Evolutionary conservation across 2,888 invertebrate species (phyloP).

Genomic region (Dioctria rufipes): DNA sequence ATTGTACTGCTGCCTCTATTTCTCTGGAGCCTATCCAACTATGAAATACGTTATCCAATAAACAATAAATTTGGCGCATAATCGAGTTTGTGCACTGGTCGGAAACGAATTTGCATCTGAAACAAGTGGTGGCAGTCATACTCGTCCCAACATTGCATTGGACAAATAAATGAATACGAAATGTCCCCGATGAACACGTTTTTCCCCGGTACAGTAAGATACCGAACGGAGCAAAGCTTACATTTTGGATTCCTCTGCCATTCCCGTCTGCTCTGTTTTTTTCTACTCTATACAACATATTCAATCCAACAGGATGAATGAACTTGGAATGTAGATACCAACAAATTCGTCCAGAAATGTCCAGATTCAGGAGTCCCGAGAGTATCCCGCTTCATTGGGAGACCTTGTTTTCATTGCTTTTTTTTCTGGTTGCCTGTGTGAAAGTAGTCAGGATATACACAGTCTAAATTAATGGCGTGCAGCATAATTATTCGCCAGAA

Average conservation of each 20-base stretch:
- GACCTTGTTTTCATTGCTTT: background rate
- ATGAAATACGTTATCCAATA: constrained; percentile 49
- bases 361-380: background rate
- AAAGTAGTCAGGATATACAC: background rate
- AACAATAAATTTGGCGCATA: constrained; percentile 48
- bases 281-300: constrained; percentile 8
- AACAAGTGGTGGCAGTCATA: constrained; percentile 32
- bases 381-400: background rate
- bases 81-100: constrained; percentile 46
- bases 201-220: constrained; percentile 1
- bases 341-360: background rate
- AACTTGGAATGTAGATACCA: background rate
- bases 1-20: background rate
- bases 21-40: constrained; percentile 32
- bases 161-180: constrained; percentile 34
- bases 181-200: constrained; percentile 5
- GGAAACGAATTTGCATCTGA: constrained; percentile 49
- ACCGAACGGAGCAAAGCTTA: background rate
- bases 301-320: background rate
- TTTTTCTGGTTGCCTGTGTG: background rate
- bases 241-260: background rate
- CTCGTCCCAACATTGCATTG: constrained; percentile 7
- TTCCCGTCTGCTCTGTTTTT: background rate
- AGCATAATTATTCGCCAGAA: constrained; percentile 40
- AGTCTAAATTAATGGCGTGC: constrained; percentile 46